Percentiles rank a stretch among this genome's conserved stretches.
phyloP scores from a whole-genome alignment of 92 coral and sea anemone species.

The Umimayanthus kanabou region DNA sequence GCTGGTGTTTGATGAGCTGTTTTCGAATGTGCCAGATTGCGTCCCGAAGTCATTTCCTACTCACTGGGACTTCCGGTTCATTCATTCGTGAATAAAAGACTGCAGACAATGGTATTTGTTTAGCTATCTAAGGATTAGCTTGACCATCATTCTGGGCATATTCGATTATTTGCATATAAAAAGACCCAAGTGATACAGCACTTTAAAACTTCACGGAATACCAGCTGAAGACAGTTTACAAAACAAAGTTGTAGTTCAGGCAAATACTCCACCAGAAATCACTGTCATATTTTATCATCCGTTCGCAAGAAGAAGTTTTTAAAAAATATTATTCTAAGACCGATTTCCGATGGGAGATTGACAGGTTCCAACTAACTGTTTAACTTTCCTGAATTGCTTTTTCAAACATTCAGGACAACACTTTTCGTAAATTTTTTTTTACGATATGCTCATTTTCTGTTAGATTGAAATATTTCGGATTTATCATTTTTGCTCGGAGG shows the following conservation, averaged over 20 bases:
- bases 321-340: conserved; percentile 33
- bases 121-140: conserved; percentile 69
- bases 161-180: conserved; percentile 57
- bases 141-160: conserved; percentile 63
- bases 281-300: not conserved
- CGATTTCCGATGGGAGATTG: not conserved
- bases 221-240: not conserved
- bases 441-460: not conserved
- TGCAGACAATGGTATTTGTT: conserved; percentile 78
- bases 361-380: conserved; percentile 3
- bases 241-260: not conserved
- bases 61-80: conserved; percentile 85
- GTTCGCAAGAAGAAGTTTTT: conserved; percentile 1
- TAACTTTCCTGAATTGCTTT: conserved; percentile 9
- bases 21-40: conserved; percentile 68
- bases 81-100: conserved; percentile 74
- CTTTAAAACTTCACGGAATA: not conserved
- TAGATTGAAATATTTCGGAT: not conserved
- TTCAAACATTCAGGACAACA: not conserved
- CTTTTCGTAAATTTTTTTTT: not conserved
- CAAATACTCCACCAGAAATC: conserved; percentile 4
- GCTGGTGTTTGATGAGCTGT: conserved; percentile 30
- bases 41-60: conserved; percentile 60
- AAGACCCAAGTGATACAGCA: conserved; percentile 3
- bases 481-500: not conserved